A percentile compares a stretch with the other conserved stretches of the same genome.
These are phyloP conservation scores for Altica lythri DNA, from an alignment of 2,888 invertebrate species.

Conservation along the genomic window DNA sequence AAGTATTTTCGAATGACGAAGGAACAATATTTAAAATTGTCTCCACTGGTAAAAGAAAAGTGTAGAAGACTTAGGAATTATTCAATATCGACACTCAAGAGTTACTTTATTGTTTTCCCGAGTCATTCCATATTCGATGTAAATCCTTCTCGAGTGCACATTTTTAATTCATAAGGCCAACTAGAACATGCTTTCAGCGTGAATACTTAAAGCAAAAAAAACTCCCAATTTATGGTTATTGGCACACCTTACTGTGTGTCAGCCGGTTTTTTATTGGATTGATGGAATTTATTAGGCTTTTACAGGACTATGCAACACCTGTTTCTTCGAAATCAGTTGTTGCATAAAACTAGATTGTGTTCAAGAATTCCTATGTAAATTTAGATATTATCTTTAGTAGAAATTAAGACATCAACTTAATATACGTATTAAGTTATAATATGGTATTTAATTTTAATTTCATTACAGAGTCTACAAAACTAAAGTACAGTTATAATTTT, in stretches of 20 bases:
- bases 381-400: too few species aligned
- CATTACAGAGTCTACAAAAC: too few species aligned
- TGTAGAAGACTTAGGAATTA: too few species aligned
- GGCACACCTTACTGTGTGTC: conserved; percentile 6
- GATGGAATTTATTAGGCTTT: background rate
- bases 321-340: background rate
- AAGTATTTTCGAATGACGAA: too few species aligned
- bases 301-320: background rate
- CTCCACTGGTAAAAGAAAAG: too few species aligned
- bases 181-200: conserved; percentile 22
- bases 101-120: conserved; percentile 12
- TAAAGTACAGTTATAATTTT: too few species aligned
- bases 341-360: background rate
- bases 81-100: conserved; percentile 14
- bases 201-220: conserved; percentile 25
- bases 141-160: conserved; percentile 22
- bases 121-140: conserved; percentile 8
- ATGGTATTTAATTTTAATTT: too few species aligned
- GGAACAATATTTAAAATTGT: too few species aligned
- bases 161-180: conserved; percentile 33
- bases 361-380: background rate
- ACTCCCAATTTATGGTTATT: conserved; percentile 24
- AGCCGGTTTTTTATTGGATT: background rate
- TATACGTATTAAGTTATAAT: too few species aligned
- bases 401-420: too few species aligned